Evolutionary conservation across 2,113 vertebrate genomes (phyloP).

Genomic region (Meleagris gallopavo): DNA sequence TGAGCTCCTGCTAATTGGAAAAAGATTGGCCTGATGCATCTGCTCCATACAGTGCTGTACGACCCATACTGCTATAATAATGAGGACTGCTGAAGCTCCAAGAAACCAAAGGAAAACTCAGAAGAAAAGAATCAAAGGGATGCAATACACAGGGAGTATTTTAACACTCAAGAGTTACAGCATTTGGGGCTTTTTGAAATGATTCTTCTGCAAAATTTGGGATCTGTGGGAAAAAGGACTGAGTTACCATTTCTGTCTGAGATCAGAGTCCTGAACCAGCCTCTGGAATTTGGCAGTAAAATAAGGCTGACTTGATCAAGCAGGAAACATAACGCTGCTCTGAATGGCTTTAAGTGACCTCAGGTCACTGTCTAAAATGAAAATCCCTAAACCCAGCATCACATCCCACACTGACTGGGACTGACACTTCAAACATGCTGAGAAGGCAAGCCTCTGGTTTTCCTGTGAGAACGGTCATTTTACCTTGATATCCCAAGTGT

Average conservation of each 20-base stretch:
- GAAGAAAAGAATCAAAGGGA: not conserved
- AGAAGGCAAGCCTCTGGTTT: not conserved
- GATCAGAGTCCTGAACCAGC: not conserved
- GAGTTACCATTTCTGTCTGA: not conserved
- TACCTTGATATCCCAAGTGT: constrained; percentile 74
- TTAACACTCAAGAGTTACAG: not conserved
- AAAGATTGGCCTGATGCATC: not conserved
- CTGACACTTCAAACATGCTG: not conserved
- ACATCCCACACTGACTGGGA: not conserved
- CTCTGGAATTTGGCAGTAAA: not conserved
- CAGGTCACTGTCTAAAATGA: not conserved
- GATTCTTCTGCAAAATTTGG: not conserved
- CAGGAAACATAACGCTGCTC: not conserved
- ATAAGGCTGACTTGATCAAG: not conserved
- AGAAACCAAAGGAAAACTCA: not conserved
- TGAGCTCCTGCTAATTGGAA: not conserved
- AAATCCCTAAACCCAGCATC: not conserved
- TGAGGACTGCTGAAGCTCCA: not conserved
- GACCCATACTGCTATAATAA: not conserved
- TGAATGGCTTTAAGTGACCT: not conserved
- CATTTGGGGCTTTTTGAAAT: not conserved
- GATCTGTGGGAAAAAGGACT: not conserved
- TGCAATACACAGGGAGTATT: not conserved
- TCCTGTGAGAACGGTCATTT: constrained; percentile 38
- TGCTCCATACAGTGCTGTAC: not conserved